Conservation (phyloP, 2,888 invertebrate species). For the Tenthredo notha region DNA sequence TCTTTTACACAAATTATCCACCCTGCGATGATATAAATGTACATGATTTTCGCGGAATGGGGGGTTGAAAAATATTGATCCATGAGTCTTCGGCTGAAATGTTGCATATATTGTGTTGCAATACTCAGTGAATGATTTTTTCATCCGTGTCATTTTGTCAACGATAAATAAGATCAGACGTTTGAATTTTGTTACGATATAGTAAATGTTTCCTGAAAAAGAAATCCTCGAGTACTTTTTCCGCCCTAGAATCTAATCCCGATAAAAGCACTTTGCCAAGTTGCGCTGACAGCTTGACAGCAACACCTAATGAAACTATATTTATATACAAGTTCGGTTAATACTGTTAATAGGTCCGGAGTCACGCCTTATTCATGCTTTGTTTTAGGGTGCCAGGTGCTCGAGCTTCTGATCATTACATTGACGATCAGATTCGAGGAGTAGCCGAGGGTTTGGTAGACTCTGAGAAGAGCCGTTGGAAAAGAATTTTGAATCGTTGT, state of each 20-base stretch:
- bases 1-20: background rate
- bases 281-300: conserved; percentile 6
- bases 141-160: too few relatives aligned
- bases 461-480: conserved; percentile 62
- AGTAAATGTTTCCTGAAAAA: background rate
- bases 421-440: background rate
- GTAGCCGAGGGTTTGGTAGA: conserved; percentile 53
- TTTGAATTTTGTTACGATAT: background rate
- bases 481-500: conserved; percentile 51
- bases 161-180: background rate
- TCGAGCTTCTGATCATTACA: background rate
- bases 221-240: background rate
- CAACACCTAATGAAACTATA: background rate
- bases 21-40: background rate
- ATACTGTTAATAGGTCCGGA: conserved; percentile 60
- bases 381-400: conserved; percentile 64
- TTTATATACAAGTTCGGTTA: conserved; percentile 43
- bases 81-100: too few relatives aligned
- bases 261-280: background rate
- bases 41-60: background rate
- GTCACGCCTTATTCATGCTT: conserved; percentile 56
- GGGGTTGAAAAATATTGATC: background rate
- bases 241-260: background rate
- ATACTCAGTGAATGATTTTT: too few relatives aligned
- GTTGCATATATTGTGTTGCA: too few relatives aligned